phyloP scores from a whole-genome alignment of 2,113 vertebrate genomes.

The Lasiurus cinereus region DNA sequence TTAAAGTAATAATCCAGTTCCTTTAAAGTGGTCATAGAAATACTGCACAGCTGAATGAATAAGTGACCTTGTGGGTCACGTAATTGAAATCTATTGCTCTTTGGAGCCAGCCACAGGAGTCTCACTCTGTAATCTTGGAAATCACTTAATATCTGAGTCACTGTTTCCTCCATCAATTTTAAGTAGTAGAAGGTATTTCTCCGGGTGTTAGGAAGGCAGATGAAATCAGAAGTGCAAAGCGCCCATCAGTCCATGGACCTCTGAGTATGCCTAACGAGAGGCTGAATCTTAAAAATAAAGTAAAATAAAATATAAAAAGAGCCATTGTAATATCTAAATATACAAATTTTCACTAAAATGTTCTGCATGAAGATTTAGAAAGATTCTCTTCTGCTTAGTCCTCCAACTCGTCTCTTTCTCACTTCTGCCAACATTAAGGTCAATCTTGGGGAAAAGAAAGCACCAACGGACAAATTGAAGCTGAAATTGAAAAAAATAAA shows the following conservation, averaged over 20 bases:
- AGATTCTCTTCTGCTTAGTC: background rate
- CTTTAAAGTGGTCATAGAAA: conserved; percentile 38
- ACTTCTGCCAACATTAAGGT: background rate
- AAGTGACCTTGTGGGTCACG: background rate
- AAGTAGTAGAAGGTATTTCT: background rate
- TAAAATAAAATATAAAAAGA: background rate
- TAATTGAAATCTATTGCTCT: background rate
- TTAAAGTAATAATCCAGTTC: conserved; percentile 33
- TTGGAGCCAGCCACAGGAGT: background rate
- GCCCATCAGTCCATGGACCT: background rate
- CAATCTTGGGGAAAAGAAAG: background rate
- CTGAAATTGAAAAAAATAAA: conserved; percentile 12
- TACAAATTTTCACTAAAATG: conserved; percentile 1
- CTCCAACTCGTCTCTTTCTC: background rate
- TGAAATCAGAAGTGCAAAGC: conserved; percentile 12
- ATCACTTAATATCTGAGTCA: background rate
- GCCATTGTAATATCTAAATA: background rate
- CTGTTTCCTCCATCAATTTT: background rate
- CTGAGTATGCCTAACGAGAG: background rate
- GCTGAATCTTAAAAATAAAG: background rate
- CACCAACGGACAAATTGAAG: background rate
- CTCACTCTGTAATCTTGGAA: background rate
- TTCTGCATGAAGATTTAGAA: background rate
- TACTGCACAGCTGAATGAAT: background rate
- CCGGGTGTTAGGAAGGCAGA: background rate